Evolutionary conservation across 2,113 vertebrate genomes (phyloP).

Genomic region (Carassius auratus): DNA sequence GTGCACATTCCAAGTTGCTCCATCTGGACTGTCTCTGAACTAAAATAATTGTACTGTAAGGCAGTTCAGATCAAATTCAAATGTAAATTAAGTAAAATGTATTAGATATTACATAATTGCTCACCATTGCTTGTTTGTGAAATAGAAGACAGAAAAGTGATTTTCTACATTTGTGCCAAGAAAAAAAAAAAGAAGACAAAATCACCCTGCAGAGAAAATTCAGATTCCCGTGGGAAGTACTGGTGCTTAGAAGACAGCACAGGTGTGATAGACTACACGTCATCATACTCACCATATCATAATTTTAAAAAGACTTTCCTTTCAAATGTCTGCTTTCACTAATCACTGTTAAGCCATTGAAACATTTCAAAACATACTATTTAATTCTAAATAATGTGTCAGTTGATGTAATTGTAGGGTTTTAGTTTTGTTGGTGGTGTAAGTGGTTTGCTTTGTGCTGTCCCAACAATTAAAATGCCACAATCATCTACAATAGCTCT

Average conservation of each 20-base stretch:
- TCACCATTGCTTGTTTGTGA: background rate
- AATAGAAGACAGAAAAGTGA: background rate
- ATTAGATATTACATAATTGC: background rate
- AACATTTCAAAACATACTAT: constrained; percentile 23
- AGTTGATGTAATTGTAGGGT: constrained; percentile 14
- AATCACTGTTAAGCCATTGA: constrained; percentile 27
- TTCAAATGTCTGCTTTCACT: constrained; percentile 5
- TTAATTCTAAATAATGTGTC: constrained; percentile 19
- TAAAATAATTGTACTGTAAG: background rate
- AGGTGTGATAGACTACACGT: background rate
- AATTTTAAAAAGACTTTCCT: constrained; percentile 20
- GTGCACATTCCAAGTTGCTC: background rate
- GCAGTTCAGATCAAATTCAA: background rate
- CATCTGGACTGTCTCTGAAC: background rate
- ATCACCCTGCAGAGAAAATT: background rate
- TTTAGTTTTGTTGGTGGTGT: background rate
- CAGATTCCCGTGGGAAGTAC: constrained; percentile 33
- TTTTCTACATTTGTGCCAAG: background rate
- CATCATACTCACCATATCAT: background rate
- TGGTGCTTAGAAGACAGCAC: background rate
- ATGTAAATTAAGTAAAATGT: background rate
- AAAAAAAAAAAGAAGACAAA: background rate
- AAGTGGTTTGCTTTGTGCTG: constrained; percentile 34
- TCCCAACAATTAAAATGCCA: constrained; percentile 26
- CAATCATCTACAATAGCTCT: background rate